Conservation (phyloP, 2,888 invertebrate species). For the Andrena haemorrhoa region DNA sequence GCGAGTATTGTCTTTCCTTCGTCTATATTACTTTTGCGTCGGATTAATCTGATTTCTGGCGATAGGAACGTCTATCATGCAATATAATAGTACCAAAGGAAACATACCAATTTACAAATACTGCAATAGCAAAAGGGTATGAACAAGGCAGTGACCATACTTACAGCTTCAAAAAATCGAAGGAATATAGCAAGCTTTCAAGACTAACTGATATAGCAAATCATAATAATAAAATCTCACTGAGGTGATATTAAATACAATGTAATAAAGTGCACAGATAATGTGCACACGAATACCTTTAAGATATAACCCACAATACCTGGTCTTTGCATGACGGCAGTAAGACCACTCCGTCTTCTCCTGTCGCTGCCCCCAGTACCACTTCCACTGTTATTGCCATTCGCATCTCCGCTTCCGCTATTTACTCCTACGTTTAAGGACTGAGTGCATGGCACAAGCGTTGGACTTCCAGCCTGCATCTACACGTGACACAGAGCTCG, state of each 20-base stretch:
- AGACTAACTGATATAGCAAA: slow-evolving; percentile 45
- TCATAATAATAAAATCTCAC: slow-evolving; percentile 42
- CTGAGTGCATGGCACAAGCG: slow-evolving; percentile 84
- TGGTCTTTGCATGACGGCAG: slow-evolving; percentile 95
- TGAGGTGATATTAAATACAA: slow-evolving; percentile 26
- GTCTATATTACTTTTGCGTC: background rate
- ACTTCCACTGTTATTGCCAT: slow-evolving; percentile 81
- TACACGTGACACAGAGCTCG: slow-evolving; percentile 4
- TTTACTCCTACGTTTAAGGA: slow-evolving; percentile 80
- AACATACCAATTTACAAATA: slow-evolving; percentile 46
- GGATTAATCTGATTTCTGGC: background rate
- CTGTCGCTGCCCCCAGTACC: slow-evolving; percentile 87
- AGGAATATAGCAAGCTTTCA: slow-evolving; percentile 51
- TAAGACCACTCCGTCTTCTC: slow-evolving; percentile 92
- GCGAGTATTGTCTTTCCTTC: background rate
- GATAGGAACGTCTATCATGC: slow-evolving; percentile 41
- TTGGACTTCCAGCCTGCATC: slow-evolving; percentile 84
- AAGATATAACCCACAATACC: slow-evolving; percentile 86
- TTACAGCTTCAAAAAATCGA: slow-evolving; percentile 50
- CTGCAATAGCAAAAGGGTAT: slow-evolving; percentile 40
- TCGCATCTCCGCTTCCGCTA: slow-evolving; percentile 79
- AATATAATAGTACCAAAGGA: slow-evolving; percentile 24
- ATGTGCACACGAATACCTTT: slow-evolving; percentile 48
- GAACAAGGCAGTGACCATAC: slow-evolving; percentile 48
- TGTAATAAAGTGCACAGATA: slow-evolving; percentile 47